These are phyloP conservation scores for Parapsyche elsis DNA, from an alignment of 1,140 invertebrate species.

Conservation along the genomic window DNA sequence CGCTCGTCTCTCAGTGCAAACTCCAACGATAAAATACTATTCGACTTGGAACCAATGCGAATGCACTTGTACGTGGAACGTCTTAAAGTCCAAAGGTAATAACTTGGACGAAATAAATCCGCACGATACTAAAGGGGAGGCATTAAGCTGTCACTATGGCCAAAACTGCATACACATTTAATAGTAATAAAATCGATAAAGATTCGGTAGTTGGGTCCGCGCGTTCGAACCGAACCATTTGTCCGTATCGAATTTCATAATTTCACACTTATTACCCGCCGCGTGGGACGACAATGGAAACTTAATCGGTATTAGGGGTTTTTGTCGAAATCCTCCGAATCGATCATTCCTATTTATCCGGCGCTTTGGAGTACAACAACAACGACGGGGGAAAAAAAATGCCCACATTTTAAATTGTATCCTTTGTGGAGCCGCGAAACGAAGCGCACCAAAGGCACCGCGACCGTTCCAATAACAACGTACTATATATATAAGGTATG, in stretches of 20 bases:
- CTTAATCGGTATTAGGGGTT: constrained; percentile 49
- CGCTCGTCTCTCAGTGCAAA: background rate
- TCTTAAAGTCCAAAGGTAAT: no score
- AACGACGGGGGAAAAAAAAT: background rate
- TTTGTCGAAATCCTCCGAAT: constrained; percentile 38
- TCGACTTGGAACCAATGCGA: background rate
- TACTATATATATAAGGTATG: no score
- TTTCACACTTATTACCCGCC: constrained; percentile 54
- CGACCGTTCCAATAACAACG: background rate
- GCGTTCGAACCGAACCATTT: background rate
- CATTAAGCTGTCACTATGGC: background rate
- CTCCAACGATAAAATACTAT: background rate
- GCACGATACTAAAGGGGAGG: background rate
- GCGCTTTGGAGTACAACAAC: constrained; percentile 14
- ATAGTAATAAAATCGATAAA: background rate
- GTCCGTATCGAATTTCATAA: constrained; percentile 54
- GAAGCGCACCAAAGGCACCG: constrained; percentile 1
- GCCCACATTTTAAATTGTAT: constrained; percentile 28
- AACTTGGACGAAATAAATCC: constrained; percentile 11
- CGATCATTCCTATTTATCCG: constrained; percentile 30
- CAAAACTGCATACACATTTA: no score
- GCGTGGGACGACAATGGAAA: constrained; percentile 39
- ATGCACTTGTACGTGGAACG: background rate
- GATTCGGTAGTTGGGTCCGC: background rate
- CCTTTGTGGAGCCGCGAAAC: constrained; percentile 16